Evolutionary conservation across 2,113 vertebrate genomes (phyloP).

Genomic region (Callopanchax toddi): DNA sequence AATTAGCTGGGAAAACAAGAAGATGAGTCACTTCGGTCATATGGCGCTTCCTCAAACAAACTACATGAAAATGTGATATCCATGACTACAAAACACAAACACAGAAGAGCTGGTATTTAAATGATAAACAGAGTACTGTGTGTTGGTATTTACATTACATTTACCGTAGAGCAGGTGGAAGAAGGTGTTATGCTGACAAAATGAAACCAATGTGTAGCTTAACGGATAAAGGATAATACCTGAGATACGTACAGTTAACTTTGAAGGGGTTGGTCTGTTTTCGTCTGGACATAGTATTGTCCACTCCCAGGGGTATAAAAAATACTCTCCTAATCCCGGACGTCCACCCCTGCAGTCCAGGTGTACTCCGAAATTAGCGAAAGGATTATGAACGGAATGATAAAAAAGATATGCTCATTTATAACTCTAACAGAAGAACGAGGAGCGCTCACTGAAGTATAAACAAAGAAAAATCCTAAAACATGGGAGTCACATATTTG

Average conservation of each 20-base stretch:
- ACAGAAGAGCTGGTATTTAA: no score
- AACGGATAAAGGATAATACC: conserved; percentile 46
- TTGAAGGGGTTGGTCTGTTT: conserved; percentile 87
- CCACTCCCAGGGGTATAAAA: conserved; percentile 48
- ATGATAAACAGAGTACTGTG: no score
- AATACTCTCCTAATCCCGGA: conserved; percentile 56
- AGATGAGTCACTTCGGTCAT: neutral
- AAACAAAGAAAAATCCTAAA: conserved; percentile 10
- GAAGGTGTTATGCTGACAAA: neutral
- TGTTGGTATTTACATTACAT: neutral
- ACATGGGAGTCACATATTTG: conserved; percentile 59
- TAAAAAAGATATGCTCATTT: conserved; percentile 15
- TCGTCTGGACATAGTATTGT: conserved; percentile 83
- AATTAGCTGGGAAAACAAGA: neutral
- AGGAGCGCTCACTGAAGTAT: neutral
- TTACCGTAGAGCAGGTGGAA: neutral
- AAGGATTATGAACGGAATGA: conserved; percentile 26
- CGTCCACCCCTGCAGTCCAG: conserved; percentile 45
- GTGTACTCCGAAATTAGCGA: conserved; percentile 41
- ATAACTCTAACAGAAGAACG: conserved; percentile 18
- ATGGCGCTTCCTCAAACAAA: neutral
- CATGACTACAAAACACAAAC: neutral
- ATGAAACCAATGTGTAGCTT: neutral
- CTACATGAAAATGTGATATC: neutral
- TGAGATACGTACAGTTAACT: conserved; percentile 85